Base-by-base conservation (phyloP, 2,113 vertebrate species). In the Megalops atlanticus region DNA sequence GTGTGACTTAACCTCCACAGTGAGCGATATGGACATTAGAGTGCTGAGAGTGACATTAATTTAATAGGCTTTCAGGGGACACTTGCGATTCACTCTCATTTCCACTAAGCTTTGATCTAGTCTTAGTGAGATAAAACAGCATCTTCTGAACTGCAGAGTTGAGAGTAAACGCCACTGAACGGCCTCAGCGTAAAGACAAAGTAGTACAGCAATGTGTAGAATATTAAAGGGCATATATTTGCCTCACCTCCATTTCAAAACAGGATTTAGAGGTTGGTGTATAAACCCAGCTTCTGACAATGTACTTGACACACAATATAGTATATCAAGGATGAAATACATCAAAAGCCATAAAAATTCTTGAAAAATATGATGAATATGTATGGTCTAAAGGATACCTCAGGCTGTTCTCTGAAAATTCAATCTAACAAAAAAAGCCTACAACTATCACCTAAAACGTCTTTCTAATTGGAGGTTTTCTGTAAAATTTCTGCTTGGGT, bases 61-160 rank as follows among this genome's bases (percentile, higher is more conserved):
- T 21, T 43, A 74, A 74, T 74, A 74, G 71, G 71, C 71, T 69
- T 77, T 33, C 52, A 49, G 52, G 77, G 21, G 64, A 71, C 74
- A 43, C 40, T 18, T 40, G 40, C 24, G 79, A 38, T 35, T 77
- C 75, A 49, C 21, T 39, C 39, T 52, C 33, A 54, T 76, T 69
- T 76, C 39, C 40, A n/a, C 24, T 41, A 33, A 43, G 27, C 24
- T 24, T 40, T 45, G 40, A 54, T 76, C 49, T 36, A 18, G 18
- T 43, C 38, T 40, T 74, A 10, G 4, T 15, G 35, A 74, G 71
- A 36, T 74, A 74, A 40, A 24, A 71, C 27, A 14, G 2, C 24
- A 24, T 74, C 71, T 40, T 39, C 38, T 15, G 16, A 74, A 40
- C 38, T 14, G 24, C 35, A 38, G 21, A 38, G 16, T 40, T 74